Conservation (phyloP, 2,888 invertebrate genomes). For the Oligia fasciuncula region DNA sequence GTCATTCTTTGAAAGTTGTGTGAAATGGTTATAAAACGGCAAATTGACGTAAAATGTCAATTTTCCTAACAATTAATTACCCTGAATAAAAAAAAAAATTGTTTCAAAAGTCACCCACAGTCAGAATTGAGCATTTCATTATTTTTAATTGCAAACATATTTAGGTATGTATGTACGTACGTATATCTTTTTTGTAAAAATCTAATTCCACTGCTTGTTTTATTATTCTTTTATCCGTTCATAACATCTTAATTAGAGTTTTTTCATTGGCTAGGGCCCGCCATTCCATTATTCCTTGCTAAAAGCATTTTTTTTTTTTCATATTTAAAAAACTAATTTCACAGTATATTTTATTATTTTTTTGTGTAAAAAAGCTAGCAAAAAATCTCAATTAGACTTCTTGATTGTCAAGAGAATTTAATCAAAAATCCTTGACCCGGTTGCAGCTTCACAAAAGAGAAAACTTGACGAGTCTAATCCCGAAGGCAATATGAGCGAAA, state of each 20-base stretch:
- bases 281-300: background rate
- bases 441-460: slow-evolving; percentile 31
- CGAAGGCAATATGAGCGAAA: slow-evolving; percentile 35
- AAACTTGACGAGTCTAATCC: slow-evolving; percentile 16
- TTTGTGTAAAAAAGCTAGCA: slow-evolving; percentile 7
- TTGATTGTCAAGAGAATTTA: slow-evolving; percentile 13
- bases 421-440: slow-evolving; percentile 38
- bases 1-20: background rate
- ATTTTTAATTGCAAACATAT: slow-evolving; percentile 1
- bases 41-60: background rate
- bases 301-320: background rate
- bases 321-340: background rate
- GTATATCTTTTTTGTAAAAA: background rate
- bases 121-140: background rate
- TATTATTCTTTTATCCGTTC: background rate
- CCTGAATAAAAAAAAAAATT: too few species aligned
- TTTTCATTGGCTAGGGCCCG: slow-evolving; percentile 4
- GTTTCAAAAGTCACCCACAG: background rate
- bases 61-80: background rate
- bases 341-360: background rate
- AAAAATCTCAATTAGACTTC: slow-evolving; percentile 12
- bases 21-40: background rate
- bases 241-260: background rate
- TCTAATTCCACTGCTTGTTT: background rate
- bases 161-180: background rate